A percentile compares a stretch with the other conserved stretches of the same genome.
phyloP scores from a whole-genome alignment of 2,113 vertebrate species.

The Vimba vimba region DNA sequence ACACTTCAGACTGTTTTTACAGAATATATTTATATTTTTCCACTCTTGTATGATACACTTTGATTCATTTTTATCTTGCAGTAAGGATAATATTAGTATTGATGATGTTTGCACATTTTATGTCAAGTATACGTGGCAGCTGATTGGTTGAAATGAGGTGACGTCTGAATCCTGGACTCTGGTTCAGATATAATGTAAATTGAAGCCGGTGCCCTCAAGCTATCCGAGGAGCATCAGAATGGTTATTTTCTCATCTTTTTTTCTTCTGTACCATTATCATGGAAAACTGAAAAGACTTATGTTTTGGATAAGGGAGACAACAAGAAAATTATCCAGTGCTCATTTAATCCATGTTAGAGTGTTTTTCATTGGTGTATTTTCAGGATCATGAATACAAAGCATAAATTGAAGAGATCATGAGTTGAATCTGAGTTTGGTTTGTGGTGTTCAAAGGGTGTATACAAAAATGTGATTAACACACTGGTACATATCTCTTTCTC shows the following conservation, averaged over 20 bases:
- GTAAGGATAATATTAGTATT: slow-evolving; percentile 67
- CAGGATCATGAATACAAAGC: neutral
- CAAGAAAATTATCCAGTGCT: neutral
- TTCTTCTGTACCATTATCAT: slow-evolving; percentile 2
- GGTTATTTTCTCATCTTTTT: neutral
- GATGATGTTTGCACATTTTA: slow-evolving; percentile 94
- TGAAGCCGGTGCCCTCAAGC: slow-evolving; percentile 10
- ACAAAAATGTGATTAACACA: neutral
- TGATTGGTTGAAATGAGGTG: slow-evolving; percentile 69
- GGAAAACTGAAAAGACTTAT: neutral
- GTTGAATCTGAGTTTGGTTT: slow-evolving; percentile 2
- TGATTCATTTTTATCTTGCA: slow-evolving; percentile 63
- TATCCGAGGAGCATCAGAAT: slow-evolving; percentile 23
- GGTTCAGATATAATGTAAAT: slow-evolving; percentile 36
- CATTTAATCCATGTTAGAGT: neutral
- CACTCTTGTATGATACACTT: slow-evolving; percentile 65
- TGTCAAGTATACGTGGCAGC: slow-evolving; percentile 89
- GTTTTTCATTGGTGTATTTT: neutral
- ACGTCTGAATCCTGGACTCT: slow-evolving; percentile 37
- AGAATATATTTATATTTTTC: slow-evolving; percentile 75
- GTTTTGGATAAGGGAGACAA: neutral
- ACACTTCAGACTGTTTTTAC: slow-evolving; percentile 59
- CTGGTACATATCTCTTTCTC: neutral
- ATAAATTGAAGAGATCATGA: neutral
- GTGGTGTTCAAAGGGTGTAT: neutral